A percentile compares a stretch with the other conserved stretches of the same genome.
phyloP scores from a whole-genome alignment of 2,797 vertebrate genomes.

The Danionella dracula region DNA sequence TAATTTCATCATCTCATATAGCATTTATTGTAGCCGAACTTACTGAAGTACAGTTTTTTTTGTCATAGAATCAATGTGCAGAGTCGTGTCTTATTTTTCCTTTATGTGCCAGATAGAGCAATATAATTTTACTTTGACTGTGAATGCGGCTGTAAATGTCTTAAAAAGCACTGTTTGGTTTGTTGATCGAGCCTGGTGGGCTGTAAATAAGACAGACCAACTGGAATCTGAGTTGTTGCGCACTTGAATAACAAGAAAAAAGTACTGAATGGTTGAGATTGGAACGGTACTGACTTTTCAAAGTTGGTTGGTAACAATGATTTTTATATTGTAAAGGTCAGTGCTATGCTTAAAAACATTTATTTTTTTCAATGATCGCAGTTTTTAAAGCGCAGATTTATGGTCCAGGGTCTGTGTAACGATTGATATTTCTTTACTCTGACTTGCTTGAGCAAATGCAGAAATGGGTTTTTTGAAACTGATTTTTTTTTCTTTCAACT shows the following conservation, averaged over 20 bases:
- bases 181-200: conserved; percentile 12
- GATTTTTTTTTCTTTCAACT: too few species aligned
- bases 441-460: too few species aligned
- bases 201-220: conserved; percentile 1
- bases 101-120: conserved; percentile 29
- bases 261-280: not conserved
- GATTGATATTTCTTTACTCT: too few species aligned
- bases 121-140: conserved; percentile 7
- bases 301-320: not conserved
- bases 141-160: not conserved
- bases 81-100: not conserved
- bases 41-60: not conserved
- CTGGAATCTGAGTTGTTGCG: not conserved
- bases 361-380: too few species aligned
- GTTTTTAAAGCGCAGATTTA: too few species aligned
- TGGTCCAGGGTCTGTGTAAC: too few species aligned
- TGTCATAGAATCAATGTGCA: not conserved
- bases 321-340: not conserved
- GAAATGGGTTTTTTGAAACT: too few species aligned
- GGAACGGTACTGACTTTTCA: not conserved
- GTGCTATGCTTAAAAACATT: conserved; percentile 3
- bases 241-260: not conserved
- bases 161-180: conserved; percentile 10
- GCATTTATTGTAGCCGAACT: not conserved
- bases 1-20: not conserved